phyloP scores from a whole-genome alignment of 2,888 invertebrate species.

The Euspilapteryx auroguttella region DNA sequence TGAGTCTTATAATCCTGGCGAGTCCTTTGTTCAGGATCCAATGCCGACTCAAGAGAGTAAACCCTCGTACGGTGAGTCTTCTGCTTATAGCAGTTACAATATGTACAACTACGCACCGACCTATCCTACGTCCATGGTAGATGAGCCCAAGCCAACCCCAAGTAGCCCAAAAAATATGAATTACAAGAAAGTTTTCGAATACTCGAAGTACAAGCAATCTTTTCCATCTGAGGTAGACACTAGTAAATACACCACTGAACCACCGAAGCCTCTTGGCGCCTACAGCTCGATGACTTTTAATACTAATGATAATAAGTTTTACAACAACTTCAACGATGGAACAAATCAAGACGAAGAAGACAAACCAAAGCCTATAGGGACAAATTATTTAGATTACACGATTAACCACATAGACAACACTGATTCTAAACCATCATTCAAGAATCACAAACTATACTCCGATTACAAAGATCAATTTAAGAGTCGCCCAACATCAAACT shows the following conservation, averaged over 20 bases:
- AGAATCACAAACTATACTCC: conserved; percentile 13
- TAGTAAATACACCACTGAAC: conserved; percentile 18
- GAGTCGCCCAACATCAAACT: conserved; percentile 18
- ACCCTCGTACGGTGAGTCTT: conserved; percentile 16
- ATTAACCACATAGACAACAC: conserved; percentile 11
- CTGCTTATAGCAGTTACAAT: conserved; percentile 16
- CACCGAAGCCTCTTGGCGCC: conserved; percentile 12
- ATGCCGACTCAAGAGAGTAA: conserved; percentile 19
- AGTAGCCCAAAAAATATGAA: conserved; percentile 14
- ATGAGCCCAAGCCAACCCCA: conserved; percentile 17
- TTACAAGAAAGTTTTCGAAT: conserved; percentile 39
- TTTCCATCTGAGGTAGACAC: conserved; percentile 29
- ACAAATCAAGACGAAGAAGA: conserved; percentile 8
- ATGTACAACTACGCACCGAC: conserved; percentile 15
- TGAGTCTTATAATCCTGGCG: conserved; percentile 15
- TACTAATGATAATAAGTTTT: background rate
- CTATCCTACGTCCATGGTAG: conserved; percentile 16
- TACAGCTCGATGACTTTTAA: conserved; percentile 3
- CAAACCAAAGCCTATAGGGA: background rate
- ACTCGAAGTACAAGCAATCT: conserved; percentile 28
- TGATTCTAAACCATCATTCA: conserved; percentile 14
- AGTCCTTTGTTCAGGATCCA: conserved; percentile 12
- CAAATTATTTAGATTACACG: conserved; percentile 3
- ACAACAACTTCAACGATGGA: conserved; percentile 4
- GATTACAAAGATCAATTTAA: conserved; percentile 31